These are phyloP conservation scores for Dromiciops gliroides DNA, from an alignment of 2,113 vertebrate genomes.

Conservation along the genomic window DNA sequence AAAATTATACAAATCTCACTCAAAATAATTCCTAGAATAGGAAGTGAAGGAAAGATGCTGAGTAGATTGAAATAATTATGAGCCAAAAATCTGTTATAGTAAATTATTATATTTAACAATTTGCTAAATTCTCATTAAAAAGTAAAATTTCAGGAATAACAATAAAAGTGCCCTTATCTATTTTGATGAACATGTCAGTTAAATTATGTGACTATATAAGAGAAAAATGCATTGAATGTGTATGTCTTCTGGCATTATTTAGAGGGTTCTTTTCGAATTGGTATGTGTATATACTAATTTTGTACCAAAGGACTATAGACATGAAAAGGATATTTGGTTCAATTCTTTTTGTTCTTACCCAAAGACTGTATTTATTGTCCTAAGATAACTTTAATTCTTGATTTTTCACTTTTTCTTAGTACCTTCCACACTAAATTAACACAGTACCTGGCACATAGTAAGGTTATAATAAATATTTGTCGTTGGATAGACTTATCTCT, in stretches of 20 bases:
- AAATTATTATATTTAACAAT: background rate
- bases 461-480: background rate
- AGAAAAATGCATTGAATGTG: background rate
- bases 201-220: background rate
- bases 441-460: background rate
- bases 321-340: background rate
- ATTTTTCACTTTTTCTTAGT: background rate
- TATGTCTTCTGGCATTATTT: too few relatives aligned
- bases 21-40: background rate
- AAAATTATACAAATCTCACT: background rate
- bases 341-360: background rate
- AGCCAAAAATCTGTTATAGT: background rate
- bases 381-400: background rate
- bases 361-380: background rate
- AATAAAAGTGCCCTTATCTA: background rate
- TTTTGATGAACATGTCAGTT: background rate
- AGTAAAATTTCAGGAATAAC: background rate
- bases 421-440: background rate
- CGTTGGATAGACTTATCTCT: too few relatives aligned
- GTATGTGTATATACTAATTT: background rate
- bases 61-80: background rate
- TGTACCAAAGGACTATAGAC: background rate
- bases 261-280: too few relatives aligned
- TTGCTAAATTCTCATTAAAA: background rate
- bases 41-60: background rate